phyloP scores from a whole-genome alignment of 2,888 invertebrate species.

The Pterostichus niger region DNA sequence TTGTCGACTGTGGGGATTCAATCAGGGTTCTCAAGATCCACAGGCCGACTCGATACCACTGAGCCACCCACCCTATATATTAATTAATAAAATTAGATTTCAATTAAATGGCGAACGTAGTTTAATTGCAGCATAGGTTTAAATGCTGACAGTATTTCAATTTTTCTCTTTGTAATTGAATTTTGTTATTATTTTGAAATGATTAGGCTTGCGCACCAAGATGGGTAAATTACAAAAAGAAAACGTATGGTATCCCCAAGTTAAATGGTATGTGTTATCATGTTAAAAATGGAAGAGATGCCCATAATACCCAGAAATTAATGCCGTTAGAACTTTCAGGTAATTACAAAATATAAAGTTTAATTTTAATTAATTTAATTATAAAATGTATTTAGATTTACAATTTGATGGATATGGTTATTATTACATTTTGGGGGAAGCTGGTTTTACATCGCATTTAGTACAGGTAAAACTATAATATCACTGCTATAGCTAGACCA shows the following conservation, averaged over 20 bases:
- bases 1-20: too few relatives aligned
- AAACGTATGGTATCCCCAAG: not conserved
- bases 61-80: too few relatives aligned
- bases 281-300: not conserved
- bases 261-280: conserved; percentile 49
- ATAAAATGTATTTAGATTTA: not conserved
- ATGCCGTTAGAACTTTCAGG: not conserved
- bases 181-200: not conserved
- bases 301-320: not conserved
- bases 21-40: too few relatives aligned
- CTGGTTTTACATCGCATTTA: conserved; percentile 44
- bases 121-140: too few relatives aligned
- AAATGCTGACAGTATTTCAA: too few relatives aligned
- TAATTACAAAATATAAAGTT: not conserved
- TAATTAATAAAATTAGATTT: not conserved
- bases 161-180: not conserved
- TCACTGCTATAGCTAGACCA: too few relatives aligned
- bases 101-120: not conserved
- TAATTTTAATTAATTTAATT: not conserved
- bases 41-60: too few relatives aligned
- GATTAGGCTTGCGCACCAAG: conserved; percentile 56
- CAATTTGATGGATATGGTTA: not conserved
- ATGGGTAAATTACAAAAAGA: conserved; percentile 2
- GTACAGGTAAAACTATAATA: conserved; percentile 30
- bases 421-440: conserved; percentile 50